Percentiles rank a stretch among this genome's conserved stretches.
These are phyloP conservation scores for Progne subis DNA, from an alignment of 2,113 vertebrate genomes.

Conservation along the genomic window DNA sequence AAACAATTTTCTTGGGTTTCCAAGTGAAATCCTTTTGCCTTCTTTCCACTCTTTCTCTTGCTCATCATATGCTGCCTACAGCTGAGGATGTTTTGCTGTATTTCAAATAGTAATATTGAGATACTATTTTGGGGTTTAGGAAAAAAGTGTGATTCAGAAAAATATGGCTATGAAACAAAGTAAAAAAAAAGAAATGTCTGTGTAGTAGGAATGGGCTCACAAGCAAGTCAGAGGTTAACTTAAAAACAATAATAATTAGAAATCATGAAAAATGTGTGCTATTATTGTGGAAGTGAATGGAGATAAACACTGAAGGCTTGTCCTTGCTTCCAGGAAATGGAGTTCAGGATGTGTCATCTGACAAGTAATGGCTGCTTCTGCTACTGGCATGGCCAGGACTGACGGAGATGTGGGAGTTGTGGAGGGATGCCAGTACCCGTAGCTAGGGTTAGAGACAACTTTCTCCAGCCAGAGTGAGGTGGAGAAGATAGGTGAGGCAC, in stretches of 20 bases:
- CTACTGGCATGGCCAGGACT: not conserved
- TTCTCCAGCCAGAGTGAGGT: not conserved
- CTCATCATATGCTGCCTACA: not conserved
- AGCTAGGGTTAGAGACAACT: not conserved
- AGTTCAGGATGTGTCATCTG: accelerated
- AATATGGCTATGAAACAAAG: not conserved
- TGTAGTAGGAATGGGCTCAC: not conserved
- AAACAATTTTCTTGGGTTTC: not conserved
- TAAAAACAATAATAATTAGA: not conserved
- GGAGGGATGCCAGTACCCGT: not conserved
- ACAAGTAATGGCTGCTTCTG: not conserved
- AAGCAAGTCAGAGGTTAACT: not conserved
- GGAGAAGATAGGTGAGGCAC: not conserved
- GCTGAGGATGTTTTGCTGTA: not conserved
- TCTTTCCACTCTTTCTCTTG: not conserved
- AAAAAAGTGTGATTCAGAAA: not conserved
- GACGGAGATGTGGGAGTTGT: not conserved
- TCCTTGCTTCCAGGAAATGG: not conserved
- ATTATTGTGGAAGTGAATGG: not conserved
- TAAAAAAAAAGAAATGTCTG: not conserved
- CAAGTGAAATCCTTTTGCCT: not conserved
- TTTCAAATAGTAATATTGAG: not conserved
- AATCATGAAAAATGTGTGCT: not conserved
- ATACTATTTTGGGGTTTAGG: not conserved
- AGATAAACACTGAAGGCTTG: not conserved